Evolutionary conservation across 2,888 invertebrate species (phyloP).

Genomic region (Drosophila emarginata): DNA sequence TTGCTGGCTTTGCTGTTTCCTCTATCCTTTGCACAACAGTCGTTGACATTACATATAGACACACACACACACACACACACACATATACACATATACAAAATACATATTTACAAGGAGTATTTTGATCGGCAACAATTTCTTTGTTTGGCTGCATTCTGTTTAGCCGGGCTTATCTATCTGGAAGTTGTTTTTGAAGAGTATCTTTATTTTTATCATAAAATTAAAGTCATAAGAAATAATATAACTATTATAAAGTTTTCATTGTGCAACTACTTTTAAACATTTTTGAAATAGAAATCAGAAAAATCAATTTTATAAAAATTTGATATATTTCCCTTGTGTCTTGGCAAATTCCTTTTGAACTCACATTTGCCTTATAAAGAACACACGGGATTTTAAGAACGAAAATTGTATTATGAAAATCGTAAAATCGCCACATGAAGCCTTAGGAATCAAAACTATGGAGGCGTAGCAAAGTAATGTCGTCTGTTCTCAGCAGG

Average conservation of each 20-base stretch:
- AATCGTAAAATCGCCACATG: slow-evolving; percentile 70
- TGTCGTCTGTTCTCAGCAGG: slow-evolving; percentile 52
- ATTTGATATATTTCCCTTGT: neutral
- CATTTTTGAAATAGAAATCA: too few species aligned
- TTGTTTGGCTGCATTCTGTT: neutral
- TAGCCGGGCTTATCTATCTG: neutral
- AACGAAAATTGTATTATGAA: slow-evolving; percentile 44
- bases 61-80: neutral
- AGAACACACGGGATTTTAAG: neutral
- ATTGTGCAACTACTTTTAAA: too few species aligned
- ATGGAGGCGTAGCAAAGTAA: slow-evolving; percentile 52
- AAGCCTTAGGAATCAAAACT: slow-evolving; percentile 72
- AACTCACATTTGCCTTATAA: neutral
- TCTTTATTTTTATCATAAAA: neutral
- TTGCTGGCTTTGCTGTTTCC: slow-evolving; percentile 17
- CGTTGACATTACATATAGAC: slow-evolving; percentile 9
- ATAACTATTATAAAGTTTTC: too few species aligned
- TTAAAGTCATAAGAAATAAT: too few species aligned
- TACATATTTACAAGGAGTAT: neutral
- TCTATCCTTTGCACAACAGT: neutral
- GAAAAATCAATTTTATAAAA: too few species aligned
- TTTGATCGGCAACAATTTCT: neutral
- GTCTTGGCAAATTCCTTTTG: neutral
- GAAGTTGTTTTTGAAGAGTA: neutral
- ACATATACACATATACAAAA: neutral